Evolutionary conservation across 2,797 vertebrate species (phyloP), one percentile per base, ranked within the genome.

Genomic region (Danionella dracula): DNA sequence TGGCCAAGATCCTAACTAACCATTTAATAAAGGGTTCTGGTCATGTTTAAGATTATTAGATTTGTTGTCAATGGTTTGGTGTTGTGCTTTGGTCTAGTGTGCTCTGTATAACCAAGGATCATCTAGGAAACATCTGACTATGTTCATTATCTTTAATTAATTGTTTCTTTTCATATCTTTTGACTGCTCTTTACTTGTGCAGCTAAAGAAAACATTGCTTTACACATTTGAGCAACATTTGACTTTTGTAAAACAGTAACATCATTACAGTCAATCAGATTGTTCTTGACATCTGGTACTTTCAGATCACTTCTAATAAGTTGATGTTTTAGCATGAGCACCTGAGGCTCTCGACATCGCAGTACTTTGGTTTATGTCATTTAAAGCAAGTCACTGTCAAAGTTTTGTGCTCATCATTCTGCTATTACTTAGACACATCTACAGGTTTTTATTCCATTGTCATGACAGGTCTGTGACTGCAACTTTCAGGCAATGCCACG

Each of bases 391-490:
- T 15, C 23, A 53, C 17, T 1, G 27, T 13, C 21, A 34, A 29
- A 15, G 58, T 35, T 37, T 55, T 71, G 7, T 45, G 40, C 38
- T 55, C 61, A 69, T 51, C 50, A 53, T 40, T 38, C 42, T 27
- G 46, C 45, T 64, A 76, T 73, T 68, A 73, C 20, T 41, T 32
- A 45, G 62, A 54, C 40, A 38, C 17, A 71, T 54, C 53, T 35
- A 51, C 23, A 20, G 51, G 65, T 67, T 50, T 50, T 21, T 11
- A 46, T 1, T 12, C 23, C 29, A 19, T 54, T 32, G 50, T 73
- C 66, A 72, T 13, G 17, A 66, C 63, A 57, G 45, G 61, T 62
- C 61, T 56, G 59, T 40, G 15, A 50, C 63, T 32, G 48, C 64
- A 40, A 21, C 41, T 63, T 48, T 61, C 29, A 66, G 27, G 17